These are phyloP conservation scores for Lutjanus argentimaculatus DNA, from an alignment of 2,797 vertebrate genomes.

Conservation along the genomic window DNA sequence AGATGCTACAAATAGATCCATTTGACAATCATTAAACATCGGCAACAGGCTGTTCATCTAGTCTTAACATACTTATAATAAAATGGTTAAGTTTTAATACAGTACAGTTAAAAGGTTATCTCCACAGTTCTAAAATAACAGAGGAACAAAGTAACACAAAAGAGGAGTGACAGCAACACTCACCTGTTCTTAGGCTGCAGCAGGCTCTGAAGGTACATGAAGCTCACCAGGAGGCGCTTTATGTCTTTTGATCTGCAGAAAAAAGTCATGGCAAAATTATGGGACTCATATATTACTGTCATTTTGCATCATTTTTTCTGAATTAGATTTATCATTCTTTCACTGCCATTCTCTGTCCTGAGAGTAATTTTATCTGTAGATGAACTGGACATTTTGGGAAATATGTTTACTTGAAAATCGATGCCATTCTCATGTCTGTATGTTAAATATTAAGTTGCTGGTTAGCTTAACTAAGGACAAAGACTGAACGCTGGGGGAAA, in stretches of 20 bases:
- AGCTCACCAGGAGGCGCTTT: slow-evolving; percentile 96
- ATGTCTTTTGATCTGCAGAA: slow-evolving; percentile 93
- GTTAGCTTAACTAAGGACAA: not conserved
- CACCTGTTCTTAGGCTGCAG: slow-evolving; percentile 98
- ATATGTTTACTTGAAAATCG: too few relatives aligned
- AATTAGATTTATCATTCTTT: not conserved
- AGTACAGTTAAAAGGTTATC: not conserved
- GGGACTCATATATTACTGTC: accelerated
- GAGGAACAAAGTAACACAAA: too few relatives aligned
- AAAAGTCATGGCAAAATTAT: not conserved
- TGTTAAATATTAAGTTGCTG: not conserved
- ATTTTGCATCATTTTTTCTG: too few relatives aligned
- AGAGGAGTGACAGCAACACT: not conserved
- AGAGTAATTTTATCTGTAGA: not conserved
- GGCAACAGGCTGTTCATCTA: not conserved
- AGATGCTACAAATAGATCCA: not conserved
- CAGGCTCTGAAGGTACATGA: slow-evolving; percentile 97
- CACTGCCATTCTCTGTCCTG: not conserved
- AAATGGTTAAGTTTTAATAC: not conserved
- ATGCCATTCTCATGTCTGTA: not conserved
- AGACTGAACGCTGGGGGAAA: not conserved
- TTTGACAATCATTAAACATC: not conserved
- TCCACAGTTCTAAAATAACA: not conserved
- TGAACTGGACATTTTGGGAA: not conserved
- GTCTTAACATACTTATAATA: not conserved